phyloP scores from a whole-genome alignment of 2,113 vertebrate species.

The Calypte anna region DNA sequence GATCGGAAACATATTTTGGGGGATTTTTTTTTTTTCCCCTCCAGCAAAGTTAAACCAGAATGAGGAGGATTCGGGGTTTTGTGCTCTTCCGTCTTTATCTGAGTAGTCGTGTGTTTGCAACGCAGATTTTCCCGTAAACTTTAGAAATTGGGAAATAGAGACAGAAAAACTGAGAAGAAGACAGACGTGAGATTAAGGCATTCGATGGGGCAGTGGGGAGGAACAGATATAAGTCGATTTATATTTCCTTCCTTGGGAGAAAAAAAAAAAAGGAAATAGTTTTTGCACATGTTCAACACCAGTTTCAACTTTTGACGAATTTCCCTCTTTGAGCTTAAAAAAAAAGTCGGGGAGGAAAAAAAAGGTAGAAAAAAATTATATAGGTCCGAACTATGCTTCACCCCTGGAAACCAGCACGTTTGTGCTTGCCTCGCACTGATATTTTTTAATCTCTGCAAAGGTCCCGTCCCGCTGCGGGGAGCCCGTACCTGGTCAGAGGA shows the following conservation, averaged over 20 bases:
- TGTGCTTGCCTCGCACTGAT: background rate
- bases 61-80: background rate
- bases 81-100: background rate
- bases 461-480: constrained; percentile 18
- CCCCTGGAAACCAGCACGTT: background rate
- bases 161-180: background rate
- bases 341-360: background rate
- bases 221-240: background rate
- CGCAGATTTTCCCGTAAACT: background rate
- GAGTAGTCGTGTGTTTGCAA: background rate
- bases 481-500: background rate
- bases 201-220: background rate
- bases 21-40: background rate
- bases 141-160: background rate
- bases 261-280: background rate
- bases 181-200: background rate
- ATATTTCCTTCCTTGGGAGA: rapidly evolving
- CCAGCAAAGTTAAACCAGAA: background rate
- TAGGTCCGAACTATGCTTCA: background rate
- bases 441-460: constrained; percentile 10
- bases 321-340: background rate
- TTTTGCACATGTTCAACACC: background rate
- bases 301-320: background rate
- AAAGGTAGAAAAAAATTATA: background rate
- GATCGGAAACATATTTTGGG: background rate